Conservation (phyloP, 2,797 vertebrate genomes). For the Limosa lapponica region DNA sequence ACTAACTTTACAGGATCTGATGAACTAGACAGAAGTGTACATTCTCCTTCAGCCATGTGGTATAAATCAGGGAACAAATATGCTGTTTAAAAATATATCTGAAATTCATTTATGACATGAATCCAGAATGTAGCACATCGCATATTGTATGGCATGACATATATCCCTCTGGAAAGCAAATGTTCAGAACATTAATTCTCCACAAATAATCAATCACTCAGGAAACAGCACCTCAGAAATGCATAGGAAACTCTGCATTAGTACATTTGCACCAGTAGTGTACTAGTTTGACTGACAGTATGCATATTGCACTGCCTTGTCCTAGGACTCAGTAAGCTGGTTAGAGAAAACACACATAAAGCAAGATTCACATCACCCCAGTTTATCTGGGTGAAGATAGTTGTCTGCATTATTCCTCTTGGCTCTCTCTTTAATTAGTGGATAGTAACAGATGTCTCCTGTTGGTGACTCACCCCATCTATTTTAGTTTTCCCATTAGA, state of each 20-base stretch:
- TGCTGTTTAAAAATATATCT: neutral
- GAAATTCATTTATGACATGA: neutral
- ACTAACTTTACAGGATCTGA: neutral
- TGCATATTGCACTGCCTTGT: neutral
- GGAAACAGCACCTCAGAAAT: neutral
- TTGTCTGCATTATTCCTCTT: neutral
- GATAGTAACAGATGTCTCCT: slow-evolving; percentile 56
- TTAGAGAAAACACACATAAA: neutral
- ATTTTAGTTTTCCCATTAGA: slow-evolving; percentile 41
- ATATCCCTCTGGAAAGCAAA: neutral
- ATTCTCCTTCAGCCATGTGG: neutral
- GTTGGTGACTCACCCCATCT: slow-evolving; percentile 49
- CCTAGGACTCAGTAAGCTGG: neutral
- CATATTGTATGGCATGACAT: neutral
- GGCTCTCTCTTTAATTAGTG: slow-evolving; percentile 1
- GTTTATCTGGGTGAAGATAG: slow-evolving; percentile 14
- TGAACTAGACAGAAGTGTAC: neutral
- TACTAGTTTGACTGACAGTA: neutral
- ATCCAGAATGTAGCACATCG: neutral
- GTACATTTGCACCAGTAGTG: neutral
- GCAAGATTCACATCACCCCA: neutral
- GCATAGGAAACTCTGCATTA: neutral
- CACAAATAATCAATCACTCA: neutral
- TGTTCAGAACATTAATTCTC: neutral
- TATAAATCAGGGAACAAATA: neutral